Evolutionary conservation across 2,888 invertebrate genomes (phyloP).

Genomic region (Leptinotarsa rubiginosa): DNA sequence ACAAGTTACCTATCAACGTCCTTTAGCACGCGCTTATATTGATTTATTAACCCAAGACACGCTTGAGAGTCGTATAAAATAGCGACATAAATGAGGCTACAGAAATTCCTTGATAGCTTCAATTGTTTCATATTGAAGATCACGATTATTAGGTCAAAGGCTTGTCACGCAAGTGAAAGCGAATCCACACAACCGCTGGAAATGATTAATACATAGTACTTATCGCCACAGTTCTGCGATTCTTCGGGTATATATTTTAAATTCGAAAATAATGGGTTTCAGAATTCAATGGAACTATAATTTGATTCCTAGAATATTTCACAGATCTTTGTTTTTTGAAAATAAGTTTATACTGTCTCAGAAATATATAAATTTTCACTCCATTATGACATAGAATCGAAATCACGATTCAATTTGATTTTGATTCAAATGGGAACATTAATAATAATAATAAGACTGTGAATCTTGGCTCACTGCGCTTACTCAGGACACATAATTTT

Average conservation of each 20-base stretch:
- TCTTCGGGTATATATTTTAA: background rate
- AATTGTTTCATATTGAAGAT: constrained; percentile 20
- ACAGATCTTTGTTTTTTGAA: too few species aligned
- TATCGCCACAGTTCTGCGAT: constrained; percentile 2
- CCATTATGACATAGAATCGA: too few species aligned
- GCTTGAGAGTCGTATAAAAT: constrained; percentile 4
- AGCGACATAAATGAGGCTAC: constrained; percentile 9
- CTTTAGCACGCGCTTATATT: background rate
- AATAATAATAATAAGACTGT: too few species aligned
- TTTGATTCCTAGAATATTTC: too few species aligned
- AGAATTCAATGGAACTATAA: too few species aligned
- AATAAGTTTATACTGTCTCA: too few species aligned
- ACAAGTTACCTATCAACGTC: background rate
- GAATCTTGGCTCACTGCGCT: too few species aligned
- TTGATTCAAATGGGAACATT: too few species aligned
- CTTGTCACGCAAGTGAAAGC: constrained; percentile 28
- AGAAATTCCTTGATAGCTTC: constrained; percentile 19
- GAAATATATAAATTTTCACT: too few species aligned
- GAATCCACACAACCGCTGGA: background rate
- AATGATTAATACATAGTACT: background rate
- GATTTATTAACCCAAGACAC: constrained; percentile 1
- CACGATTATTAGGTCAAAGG: constrained; percentile 33
- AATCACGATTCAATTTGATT: too few species aligned
- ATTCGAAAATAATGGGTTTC: too few species aligned
- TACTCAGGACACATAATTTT: too few species aligned